Percentiles rank a stretch among this genome's conserved stretches.
These are phyloP conservation scores for Gastrophysa polygoni DNA, from an alignment of 2,888 invertebrate genomes.

Conservation along the genomic window DNA sequence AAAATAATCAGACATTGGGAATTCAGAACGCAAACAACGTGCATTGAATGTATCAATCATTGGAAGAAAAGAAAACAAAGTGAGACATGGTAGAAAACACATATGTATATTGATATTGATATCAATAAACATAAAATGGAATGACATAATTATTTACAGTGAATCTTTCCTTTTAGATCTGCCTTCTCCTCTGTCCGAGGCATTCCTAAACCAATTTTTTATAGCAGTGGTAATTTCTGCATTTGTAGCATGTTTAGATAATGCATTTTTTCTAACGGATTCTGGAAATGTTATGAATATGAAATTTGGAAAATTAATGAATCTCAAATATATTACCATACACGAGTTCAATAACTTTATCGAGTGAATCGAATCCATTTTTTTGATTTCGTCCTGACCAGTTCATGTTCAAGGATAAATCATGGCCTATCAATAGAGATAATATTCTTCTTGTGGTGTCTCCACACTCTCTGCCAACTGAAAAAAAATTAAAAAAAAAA, in stretches of 20 bases:
- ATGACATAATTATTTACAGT: too few relatives aligned
- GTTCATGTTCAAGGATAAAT: not conserved
- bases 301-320: not conserved
- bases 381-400: not conserved
- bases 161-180: slow-evolving; percentile 12
- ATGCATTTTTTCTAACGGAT: slow-evolving; percentile 14
- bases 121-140: too few relatives aligned
- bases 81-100: too few relatives aligned
- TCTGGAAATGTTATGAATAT: slow-evolving; percentile 4
- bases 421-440: not conserved
- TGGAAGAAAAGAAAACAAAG: too few relatives aligned
- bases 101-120: too few relatives aligned
- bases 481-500: not conserved
- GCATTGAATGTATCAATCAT: too few relatives aligned
- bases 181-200: slow-evolving; percentile 4
- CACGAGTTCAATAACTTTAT: not conserved
- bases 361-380: not conserved
- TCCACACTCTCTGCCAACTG: not conserved
- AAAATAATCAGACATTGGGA: too few relatives aligned
- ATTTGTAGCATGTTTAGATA: slow-evolving; percentile 8
- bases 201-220: slow-evolving; percentile 11
- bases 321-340: not conserved
- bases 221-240: slow-evolving; percentile 12
- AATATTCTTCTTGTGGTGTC: not conserved
- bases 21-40: too few relatives aligned